phyloP scores from a whole-genome alignment of 2,888 invertebrate species.

The Anoncus sp. region DNA sequence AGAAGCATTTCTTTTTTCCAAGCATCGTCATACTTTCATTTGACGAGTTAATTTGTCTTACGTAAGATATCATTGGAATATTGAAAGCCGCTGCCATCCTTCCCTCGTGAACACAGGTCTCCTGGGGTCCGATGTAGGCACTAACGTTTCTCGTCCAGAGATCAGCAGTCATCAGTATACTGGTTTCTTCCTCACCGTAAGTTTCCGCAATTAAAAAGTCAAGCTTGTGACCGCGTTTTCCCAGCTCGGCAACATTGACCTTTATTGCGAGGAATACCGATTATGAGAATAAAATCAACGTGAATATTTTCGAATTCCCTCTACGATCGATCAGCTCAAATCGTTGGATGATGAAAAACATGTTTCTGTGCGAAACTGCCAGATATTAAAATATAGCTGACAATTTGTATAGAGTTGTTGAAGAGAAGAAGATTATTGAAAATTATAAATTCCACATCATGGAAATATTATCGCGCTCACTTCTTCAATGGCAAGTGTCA shows the following conservation, averaged over 20 bases:
- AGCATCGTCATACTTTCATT: background rate
- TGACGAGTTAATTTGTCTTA: conserved; percentile 84
- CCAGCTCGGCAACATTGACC: conserved; percentile 86
- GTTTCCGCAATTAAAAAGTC: conserved; percentile 95
- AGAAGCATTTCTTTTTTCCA: background rate
- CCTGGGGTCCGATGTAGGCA: conserved; percentile 95
- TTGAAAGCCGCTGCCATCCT: conserved; percentile 97
- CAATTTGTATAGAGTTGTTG: background rate
- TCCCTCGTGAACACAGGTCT: conserved; percentile 96
- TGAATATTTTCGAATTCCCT: background rate
- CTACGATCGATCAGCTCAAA: too few relatives aligned
- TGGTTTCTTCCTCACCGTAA: conserved; percentile 94
- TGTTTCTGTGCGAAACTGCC: too few relatives aligned
- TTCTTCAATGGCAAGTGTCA: conserved; percentile 94
- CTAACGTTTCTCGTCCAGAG: conserved; percentile 93
- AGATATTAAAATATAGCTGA: too few relatives aligned
- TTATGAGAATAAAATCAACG: background rate
- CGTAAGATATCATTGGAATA: conserved; percentile 98
- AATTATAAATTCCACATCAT: too few relatives aligned
- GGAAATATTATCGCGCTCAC: conserved; percentile 80
- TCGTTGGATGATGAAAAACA: too few relatives aligned
- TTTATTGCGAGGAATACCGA: conserved; percentile 45
- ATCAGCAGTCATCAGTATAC: conserved; percentile 93
- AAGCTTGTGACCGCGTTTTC: conserved; percentile 88
- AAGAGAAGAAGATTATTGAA: too few relatives aligned